These are phyloP conservation scores for Trichacis sp. DNA, from an alignment of 2,888 invertebrate species.

Conservation along the genomic window DNA sequence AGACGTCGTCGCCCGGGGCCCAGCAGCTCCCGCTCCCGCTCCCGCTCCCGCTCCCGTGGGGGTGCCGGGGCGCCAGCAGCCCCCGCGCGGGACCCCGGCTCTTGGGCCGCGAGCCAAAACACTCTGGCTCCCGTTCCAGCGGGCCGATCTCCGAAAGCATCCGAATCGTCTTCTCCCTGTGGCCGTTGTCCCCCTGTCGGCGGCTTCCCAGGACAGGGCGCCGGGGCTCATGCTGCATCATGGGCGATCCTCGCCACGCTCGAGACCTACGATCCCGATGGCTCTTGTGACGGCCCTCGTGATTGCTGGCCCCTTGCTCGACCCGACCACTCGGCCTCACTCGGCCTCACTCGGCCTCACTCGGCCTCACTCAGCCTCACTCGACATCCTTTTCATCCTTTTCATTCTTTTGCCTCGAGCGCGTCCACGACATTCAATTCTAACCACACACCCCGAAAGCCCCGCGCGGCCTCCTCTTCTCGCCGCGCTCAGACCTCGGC, in stretches of 20 bases:
- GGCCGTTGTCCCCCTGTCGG: slow-evolving; percentile 59
- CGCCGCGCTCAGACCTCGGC: too few species aligned
- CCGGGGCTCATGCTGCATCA: slow-evolving; percentile 69
- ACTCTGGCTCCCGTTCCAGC: slow-evolving; percentile 34
- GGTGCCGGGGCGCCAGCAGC: slow-evolving; percentile 32
- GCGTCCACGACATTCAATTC: too few species aligned
- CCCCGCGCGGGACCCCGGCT: too few species aligned
- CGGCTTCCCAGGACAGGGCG: slow-evolving; percentile 64
- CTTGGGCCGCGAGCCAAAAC: slow-evolving; percentile 18
- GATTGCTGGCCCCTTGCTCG: too few species aligned
- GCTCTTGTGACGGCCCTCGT: too few species aligned
- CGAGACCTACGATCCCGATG: slow-evolving; percentile 23
- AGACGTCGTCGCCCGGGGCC: slow-evolving; percentile 3
- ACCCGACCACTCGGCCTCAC: too few species aligned
- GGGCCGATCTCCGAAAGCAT: slow-evolving; percentile 50
- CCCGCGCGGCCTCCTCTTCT: too few species aligned
- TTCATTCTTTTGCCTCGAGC: neutral
- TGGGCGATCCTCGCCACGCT: slow-evolving; percentile 49
- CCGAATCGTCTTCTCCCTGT: too few species aligned
- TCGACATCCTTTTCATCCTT: too few species aligned
- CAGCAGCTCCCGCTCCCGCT: slow-evolving; percentile 46
- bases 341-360: too few species aligned
- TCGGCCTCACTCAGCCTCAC: too few species aligned
- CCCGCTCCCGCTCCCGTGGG: slow-evolving; percentile 42
- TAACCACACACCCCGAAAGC: too few species aligned